Evolutionary conservation across 2,797 vertebrate genomes (phyloP), one percentile per base, ranked within the genome.

Genomic region (Arctocebus calabarensis): DNA sequence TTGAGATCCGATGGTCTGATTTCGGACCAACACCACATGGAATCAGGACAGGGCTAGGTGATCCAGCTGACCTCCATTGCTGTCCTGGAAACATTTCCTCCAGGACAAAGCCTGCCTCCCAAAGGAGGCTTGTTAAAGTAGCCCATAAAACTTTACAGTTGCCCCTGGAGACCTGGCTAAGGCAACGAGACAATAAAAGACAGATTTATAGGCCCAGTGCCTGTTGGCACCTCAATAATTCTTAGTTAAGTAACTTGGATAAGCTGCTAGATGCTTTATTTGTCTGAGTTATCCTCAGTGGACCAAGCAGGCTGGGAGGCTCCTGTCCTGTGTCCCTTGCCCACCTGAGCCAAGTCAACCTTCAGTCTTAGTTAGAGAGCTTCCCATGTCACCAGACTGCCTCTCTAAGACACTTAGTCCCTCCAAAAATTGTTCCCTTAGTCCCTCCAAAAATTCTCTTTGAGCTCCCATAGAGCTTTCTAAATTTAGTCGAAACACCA

Each of bases 201-300:
- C 86, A 87, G 55, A 71, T 97, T 97, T 96, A 96, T 95, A 89
- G 68, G 85, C 83, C 96, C 43, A 16, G 55, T 13, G 91, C 84
- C 93, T 95, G 12, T 88, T 88, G 95, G 95, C 95, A 94, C 94
- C 61, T 93, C 73, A 43, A 75, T 85, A 68, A 88, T 73, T 94
- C 11, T 3, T 64, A 84, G 88, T 71, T 68, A 74, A 92, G 90
- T 61, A 34, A 82, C 64, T 61, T 85, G 85, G 88, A 88, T 71
- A 74, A 75, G 78, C 83, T 96, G 88, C 90, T 40, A 19, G 64
- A 52, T 1, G 43, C 66, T 86, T 94, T 83, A 66, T 32, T 32
- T 71, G 79, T 57, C 75, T 68, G 75, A 66, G 75, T 64, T 66
- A 34, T 43, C 77, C 95, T 89, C n/a, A 20, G 71, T 22, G 37